A percentile compares a stretch with the other conserved stretches of the same genome.
These are phyloP conservation scores for Ridgeia piscesae DNA, from an alignment of 1,140 invertebrate genomes.

Conservation along the genomic window DNA sequence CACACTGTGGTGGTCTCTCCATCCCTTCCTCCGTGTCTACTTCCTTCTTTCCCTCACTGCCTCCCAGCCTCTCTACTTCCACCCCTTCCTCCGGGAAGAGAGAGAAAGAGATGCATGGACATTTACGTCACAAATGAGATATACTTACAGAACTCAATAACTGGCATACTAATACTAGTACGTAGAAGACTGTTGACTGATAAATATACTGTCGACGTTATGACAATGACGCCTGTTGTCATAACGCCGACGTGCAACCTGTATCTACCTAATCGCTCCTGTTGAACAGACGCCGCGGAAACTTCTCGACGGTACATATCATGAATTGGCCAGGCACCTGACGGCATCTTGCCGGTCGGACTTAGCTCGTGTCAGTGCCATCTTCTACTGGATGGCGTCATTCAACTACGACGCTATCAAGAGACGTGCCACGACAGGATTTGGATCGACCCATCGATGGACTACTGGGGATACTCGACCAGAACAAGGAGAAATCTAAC, in stretches of 20 bases:
- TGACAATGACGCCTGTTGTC: background rate
- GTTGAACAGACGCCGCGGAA: background rate
- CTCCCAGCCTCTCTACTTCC: no score
- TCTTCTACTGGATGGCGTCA: background rate
- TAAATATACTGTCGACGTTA: background rate
- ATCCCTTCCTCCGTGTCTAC: no score
- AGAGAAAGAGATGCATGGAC: no score
- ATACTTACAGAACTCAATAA: no score
- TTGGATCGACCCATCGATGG: slow-evolving; percentile 45
- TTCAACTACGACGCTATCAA: background rate
- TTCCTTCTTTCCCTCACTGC: no score
- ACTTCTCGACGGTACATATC: background rate
- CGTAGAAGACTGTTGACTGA: background rate
- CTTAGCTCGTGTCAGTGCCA: background rate
- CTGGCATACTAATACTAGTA: background rate
- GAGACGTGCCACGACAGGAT: background rate
- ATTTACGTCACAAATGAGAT: no score
- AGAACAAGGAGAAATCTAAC: slow-evolving; percentile 43
- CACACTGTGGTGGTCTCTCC: no score
- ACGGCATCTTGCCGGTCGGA: background rate
- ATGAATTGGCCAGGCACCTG: background rate
- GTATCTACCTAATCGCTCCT: background rate
- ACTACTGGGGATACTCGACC: slow-evolving; percentile 46
- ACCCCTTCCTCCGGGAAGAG: no score
- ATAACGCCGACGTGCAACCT: background rate